Base-by-base conservation (phyloP, 2,888 invertebrate genomes). In the Bombylius major region DNA sequence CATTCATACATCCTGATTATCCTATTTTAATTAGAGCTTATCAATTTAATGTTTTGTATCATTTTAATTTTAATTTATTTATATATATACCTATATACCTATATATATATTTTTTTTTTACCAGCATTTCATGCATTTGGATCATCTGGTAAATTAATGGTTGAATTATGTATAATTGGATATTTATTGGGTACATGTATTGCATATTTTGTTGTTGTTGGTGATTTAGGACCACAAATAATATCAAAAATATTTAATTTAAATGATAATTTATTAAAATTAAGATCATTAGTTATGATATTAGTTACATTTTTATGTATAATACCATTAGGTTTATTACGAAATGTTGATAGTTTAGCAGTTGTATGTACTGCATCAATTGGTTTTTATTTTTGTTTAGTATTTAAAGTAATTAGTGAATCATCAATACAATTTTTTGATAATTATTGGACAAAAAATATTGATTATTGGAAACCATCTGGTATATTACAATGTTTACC, bases 171-270 rank as follows among this genome's bases (percentile, higher is more conserved):
- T 61, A 90, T 95, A 62, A 93, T 97, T 65, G 92, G 95, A 0
- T 93, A 95, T 67, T 79, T 97, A 52, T 79, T 97, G 72, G 97
- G 97, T 11, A 94, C 96, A 0, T 90, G 94, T 65, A 88, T 98
- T 54, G 96, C 97, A 5, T 97, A 93, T 72, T 92, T 94, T 72
- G 96, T 98, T 23, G 93, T 98, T n/a, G 91, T 98, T 62, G 98
- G 98, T 1, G 98, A 98, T 71, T 78, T 98, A 50, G 95, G 94
- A 1, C 97, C 98, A 23, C 88, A 88, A 67, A 91, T 97, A 57
- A 77, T 94, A 23, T 82, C 88, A 0, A 89, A 92, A 70, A 77
- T 89, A 65, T 80, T 90, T 53, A 79, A 83, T 51, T 77, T 88
- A 39, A 82, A 83, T 64, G 83, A 83, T 57, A 82, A 82, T 62